Evolutionary conservation across 2,888 invertebrate species (phyloP), one percentile per base, ranked within the genome.

Genomic region (Charanyca ferruginea): DNA sequence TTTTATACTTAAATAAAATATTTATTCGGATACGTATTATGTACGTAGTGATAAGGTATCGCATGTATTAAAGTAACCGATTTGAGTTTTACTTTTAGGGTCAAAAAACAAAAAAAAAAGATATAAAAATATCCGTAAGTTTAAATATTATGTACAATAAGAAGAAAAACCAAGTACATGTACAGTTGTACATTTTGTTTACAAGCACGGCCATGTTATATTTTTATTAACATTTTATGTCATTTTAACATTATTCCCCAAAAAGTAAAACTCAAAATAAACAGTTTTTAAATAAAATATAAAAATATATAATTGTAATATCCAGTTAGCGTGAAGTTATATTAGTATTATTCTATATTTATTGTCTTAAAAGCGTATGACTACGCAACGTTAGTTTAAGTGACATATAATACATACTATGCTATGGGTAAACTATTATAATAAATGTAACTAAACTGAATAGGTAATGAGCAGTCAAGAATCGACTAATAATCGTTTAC

Each of bases 1-100:
- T 94, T 94, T 94, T 94, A 93, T 94, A 94, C 93, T 92, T 93
- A 91, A 90, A 90, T 80, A 79, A 83, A 89, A 90, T 93, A 93
- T 94, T 93, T 93, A 93, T 93, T 93, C 89, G 88, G 80, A 91
- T 93, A 92, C 91, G 90, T 93, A 92, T 89, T 79, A 86, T 87
- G 86, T 91, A 90, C 86, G 87, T 93, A 91, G 89, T 75, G 74
- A 78, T 91, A 92, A 90, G 89, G 53, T 80, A 79, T 80, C 66
- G 73, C 61, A 74, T 75, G 70, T 77, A 82, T 76, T 64, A 65
- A 77, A 78, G 72, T 79, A 72, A 54, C 69, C 63, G 77, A 79
- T 80, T 80, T 70, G 81, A 73, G 69, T 82, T 84, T 85, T 76
- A 83, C 66, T 81, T 76, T 44, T 63, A 54, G 38, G 72, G 54